phyloP scores from a whole-genome alignment of 1,140 invertebrate species.

The Bradynema listronoti region DNA sequence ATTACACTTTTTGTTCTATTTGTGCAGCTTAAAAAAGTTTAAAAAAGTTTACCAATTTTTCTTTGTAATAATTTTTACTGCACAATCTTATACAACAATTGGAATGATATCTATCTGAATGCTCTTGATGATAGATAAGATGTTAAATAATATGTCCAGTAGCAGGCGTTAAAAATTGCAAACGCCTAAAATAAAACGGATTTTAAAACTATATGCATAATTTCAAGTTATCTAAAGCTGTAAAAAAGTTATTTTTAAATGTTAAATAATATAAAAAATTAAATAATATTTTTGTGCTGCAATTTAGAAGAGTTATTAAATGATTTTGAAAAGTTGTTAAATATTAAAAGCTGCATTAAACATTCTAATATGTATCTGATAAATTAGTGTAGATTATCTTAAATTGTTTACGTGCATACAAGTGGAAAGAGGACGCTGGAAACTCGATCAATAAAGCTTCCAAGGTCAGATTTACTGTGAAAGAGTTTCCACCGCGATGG shows the following conservation, averaged over 20 bases:
- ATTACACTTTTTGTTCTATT: too few species aligned
- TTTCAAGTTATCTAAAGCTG: neutral
- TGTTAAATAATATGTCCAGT: conserved; percentile 52
- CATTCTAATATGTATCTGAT: too few species aligned
- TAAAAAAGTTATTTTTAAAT: neutral
- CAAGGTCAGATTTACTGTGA: conserved; percentile 40
- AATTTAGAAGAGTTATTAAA: conserved; percentile 12
- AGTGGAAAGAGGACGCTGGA: conserved; percentile 49
- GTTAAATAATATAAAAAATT: neutral
- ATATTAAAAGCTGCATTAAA: neutral
- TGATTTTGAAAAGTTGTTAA: neutral
- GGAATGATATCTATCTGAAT: conserved; percentile 5
- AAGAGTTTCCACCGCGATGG: conserved; percentile 18
- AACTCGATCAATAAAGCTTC: conserved; percentile 45
- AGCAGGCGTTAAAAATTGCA: conserved; percentile 49
- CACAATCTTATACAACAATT: too few species aligned
- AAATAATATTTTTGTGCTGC: conserved; percentile 6
- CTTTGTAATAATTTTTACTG: too few species aligned
- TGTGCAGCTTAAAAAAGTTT: too few species aligned
- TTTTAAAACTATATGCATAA: neutral
- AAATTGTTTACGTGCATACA: too few species aligned
- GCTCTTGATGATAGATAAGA: conserved; percentile 27
- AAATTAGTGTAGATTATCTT: too few species aligned
- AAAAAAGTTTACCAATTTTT: too few species aligned
- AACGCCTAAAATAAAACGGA: conserved; percentile 44